These are phyloP conservation scores for Drosophila fungiperda DNA, from an alignment of 2,888 invertebrate species.

Conservation along the genomic window DNA sequence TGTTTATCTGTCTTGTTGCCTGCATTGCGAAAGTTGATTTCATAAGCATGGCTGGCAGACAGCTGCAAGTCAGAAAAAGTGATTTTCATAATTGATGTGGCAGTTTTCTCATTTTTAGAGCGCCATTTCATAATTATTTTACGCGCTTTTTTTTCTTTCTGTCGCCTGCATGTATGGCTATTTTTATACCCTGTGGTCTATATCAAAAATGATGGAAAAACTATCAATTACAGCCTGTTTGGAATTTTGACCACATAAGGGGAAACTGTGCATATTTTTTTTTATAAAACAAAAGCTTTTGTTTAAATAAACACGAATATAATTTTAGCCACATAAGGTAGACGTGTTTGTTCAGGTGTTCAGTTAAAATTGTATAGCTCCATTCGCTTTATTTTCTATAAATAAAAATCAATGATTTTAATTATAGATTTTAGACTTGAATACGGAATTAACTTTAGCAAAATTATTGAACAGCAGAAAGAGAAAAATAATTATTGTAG, in stretches of 20 bases:
- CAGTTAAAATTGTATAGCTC: background rate
- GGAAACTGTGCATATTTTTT: background rate
- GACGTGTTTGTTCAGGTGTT: background rate
- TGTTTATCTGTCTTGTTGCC: conserved; percentile 5
- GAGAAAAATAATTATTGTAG: background rate
- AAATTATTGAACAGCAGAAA: background rate
- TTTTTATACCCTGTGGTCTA: background rate
- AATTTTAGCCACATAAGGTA: background rate
- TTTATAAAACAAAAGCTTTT: background rate
- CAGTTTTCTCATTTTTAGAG: conserved; percentile 30
- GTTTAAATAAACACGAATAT: background rate
- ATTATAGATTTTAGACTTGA: background rate
- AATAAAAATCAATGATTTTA: background rate
- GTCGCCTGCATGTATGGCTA: background rate
- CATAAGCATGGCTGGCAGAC: conserved; percentile 17
- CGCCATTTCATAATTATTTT: conserved; percentile 32
- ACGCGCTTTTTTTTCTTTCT: background rate
- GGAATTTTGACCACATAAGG: background rate
- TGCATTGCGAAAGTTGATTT: conserved; percentile 34
- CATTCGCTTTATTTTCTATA: no score
- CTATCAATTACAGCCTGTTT: no score
- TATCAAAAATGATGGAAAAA: background rate
- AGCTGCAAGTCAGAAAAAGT: conserved; percentile 28
- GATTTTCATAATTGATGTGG: conserved; percentile 34
- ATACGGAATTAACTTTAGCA: background rate